Conservation (phyloP, 2,888 invertebrate species). For the Stenoptilia bipunctidactyla region DNA sequence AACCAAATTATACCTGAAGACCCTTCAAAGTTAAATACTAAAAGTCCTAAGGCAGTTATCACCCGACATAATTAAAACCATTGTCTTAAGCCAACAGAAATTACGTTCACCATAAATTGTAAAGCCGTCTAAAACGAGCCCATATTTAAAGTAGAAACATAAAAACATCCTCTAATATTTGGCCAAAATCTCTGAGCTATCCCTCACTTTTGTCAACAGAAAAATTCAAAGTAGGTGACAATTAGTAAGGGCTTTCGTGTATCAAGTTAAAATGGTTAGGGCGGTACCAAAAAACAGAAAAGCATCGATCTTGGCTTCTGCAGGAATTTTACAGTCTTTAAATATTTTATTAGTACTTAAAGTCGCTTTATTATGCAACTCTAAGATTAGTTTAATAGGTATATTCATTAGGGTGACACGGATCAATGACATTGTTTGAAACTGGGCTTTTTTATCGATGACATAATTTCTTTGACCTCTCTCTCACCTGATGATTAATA, state of each 20-base stretch:
- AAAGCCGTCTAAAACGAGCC: slow-evolving; percentile 39
- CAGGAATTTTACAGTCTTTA: slow-evolving; percentile 43
- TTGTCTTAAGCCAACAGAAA: slow-evolving; percentile 54
- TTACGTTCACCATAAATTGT: slow-evolving; percentile 56
- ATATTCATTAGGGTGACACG: slow-evolving; percentile 47
- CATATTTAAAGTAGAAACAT: slow-evolving; percentile 64
- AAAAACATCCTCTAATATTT: slow-evolving; percentile 43
- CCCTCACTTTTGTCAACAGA: slow-evolving; percentile 7
- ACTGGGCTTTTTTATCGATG: too few species aligned
- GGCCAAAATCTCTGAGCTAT: slow-evolving; percentile 27
- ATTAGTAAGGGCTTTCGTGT: slow-evolving; percentile 12
- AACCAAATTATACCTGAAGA: slow-evolving; percentile 34
- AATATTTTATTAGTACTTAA: slow-evolving; percentile 67
- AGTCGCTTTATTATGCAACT: slow-evolving; percentile 52
- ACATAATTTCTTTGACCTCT: too few species aligned
- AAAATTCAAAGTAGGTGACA: background rate
- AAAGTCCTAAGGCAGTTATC: slow-evolving; percentile 49
- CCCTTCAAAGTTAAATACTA: slow-evolving; percentile 25
- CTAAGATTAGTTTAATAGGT: slow-evolving; percentile 60
- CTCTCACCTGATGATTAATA: too few species aligned
- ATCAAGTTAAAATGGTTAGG: slow-evolving; percentile 28
- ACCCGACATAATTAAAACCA: slow-evolving; percentile 62
- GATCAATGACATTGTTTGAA: slow-evolving; percentile 32
- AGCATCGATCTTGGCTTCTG: slow-evolving; percentile 44
- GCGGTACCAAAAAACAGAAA: slow-evolving; percentile 37